Percentiles rank a stretch among this genome's conserved stretches.
phyloP scores from a whole-genome alignment of 1,140 invertebrate genomes.

The Drosophila willistoni region DNA sequence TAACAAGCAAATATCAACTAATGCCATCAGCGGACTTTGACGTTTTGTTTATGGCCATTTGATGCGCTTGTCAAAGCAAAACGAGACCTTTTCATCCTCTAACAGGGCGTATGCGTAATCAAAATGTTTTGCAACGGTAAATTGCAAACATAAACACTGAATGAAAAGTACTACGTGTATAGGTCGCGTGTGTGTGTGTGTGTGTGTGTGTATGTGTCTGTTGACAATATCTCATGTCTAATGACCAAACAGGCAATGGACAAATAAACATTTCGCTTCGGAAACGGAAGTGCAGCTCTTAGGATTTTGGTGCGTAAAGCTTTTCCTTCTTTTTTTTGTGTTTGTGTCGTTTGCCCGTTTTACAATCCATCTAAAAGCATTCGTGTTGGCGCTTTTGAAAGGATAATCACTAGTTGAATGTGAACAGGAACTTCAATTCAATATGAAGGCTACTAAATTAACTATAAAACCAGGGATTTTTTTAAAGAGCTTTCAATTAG shows the following conservation, averaged over 20 bases:
- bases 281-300: background rate
- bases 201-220: background rate
- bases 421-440: background rate
- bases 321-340: background rate
- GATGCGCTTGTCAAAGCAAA: constrained; percentile 69
- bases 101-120: constrained; percentile 73
- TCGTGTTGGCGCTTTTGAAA: background rate
- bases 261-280: constrained; percentile 47
- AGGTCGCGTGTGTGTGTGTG: constrained; percentile 22
- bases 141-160: constrained; percentile 68
- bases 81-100: constrained; percentile 28
- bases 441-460: no score
- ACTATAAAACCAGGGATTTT: no score
- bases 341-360: background rate
- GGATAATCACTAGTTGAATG: constrained; percentile 1
- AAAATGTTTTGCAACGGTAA: constrained; percentile 71
- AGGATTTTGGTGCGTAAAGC: no score
- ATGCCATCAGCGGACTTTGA: constrained; percentile 36
- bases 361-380: background rate
- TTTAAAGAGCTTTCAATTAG: no score
- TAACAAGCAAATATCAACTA: constrained; percentile 46
- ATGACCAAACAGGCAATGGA: constrained; percentile 58
- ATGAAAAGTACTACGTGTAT: constrained; percentile 13
- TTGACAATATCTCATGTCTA: constrained; percentile 63
- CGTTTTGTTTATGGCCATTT: constrained; percentile 62